phyloP scores from a whole-genome alignment of 1,140 invertebrate genomes.

The Archivesica marissinica region DNA sequence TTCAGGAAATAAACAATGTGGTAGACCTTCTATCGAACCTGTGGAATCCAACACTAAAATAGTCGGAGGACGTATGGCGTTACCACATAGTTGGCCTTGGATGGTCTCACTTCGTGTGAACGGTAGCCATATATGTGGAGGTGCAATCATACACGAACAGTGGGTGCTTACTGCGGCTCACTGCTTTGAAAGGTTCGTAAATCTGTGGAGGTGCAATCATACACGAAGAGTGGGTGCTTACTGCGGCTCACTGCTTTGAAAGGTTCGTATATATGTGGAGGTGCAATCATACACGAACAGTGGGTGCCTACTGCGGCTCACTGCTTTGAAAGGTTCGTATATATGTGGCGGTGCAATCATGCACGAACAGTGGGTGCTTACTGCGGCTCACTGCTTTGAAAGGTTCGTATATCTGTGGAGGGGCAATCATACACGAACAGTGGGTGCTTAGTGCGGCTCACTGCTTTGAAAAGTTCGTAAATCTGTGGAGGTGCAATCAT shows the following conservation, averaged over 20 bases:
- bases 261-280: slow-evolving; percentile 82
- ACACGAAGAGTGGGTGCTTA: slow-evolving; percentile 80
- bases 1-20: slow-evolving; percentile 38
- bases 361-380: slow-evolving; percentile 80
- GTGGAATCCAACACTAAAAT: slow-evolving; percentile 47
- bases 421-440: too few relatives aligned
- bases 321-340: slow-evolving; percentile 79
- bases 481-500: slow-evolving; percentile 84
- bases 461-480: too few relatives aligned
- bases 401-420: too few relatives aligned
- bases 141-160: slow-evolving; percentile 77
- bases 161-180: slow-evolving; percentile 84
- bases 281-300: slow-evolving; percentile 77
- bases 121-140: slow-evolving; percentile 81
- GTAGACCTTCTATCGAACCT: slow-evolving; percentile 28
- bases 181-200: slow-evolving; percentile 78
- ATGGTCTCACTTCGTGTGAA: slow-evolving; percentile 67
- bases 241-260: slow-evolving; percentile 84
- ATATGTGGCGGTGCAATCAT: slow-evolving; percentile 84
- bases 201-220: slow-evolving; percentile 84
- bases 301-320: slow-evolving; percentile 84
- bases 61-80: slow-evolving; percentile 72
- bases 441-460: too few relatives aligned
- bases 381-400: slow-evolving; percentile 84
- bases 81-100: slow-evolving; percentile 74